Evolutionary conservation across 2,888 invertebrate genomes (phyloP).

Genomic region (Sepiola atlantica): DNA sequence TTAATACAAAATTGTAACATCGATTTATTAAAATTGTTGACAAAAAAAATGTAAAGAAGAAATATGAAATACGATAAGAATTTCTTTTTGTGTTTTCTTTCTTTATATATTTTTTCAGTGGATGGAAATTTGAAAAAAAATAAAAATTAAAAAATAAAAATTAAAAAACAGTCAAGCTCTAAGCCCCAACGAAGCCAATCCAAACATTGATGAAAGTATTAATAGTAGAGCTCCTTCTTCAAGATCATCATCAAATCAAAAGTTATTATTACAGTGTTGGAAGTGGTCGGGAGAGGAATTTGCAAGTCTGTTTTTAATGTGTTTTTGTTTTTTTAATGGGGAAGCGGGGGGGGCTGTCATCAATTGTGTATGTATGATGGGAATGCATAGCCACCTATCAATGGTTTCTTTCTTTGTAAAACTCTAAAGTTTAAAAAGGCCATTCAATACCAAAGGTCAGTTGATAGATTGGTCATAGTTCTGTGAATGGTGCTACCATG

Average conservation of each 20-base stretch:
- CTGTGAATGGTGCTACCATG: background rate
- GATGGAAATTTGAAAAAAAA: background rate
- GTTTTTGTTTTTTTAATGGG: too few species aligned
- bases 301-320: background rate
- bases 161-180: background rate
- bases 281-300: background rate
- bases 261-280: background rate
- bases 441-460: conserved; percentile 12
- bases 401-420: background rate
- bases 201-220: background rate
- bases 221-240: background rate
- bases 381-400: background rate
- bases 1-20: background rate
- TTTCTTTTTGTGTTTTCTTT: background rate
- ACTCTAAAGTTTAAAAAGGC: background rate
- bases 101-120: background rate
- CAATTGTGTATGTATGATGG: background rate
- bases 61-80: background rate
- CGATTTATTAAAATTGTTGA: background rate
- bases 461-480: background rate
- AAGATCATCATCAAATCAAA: background rate
- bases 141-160: too few species aligned
- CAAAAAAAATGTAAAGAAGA: background rate
- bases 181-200: background rate
- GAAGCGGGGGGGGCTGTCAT: background rate